Evolutionary conservation across 1,140 invertebrate genomes (phyloP).

Genomic region (Plodia interpunctella): DNA sequence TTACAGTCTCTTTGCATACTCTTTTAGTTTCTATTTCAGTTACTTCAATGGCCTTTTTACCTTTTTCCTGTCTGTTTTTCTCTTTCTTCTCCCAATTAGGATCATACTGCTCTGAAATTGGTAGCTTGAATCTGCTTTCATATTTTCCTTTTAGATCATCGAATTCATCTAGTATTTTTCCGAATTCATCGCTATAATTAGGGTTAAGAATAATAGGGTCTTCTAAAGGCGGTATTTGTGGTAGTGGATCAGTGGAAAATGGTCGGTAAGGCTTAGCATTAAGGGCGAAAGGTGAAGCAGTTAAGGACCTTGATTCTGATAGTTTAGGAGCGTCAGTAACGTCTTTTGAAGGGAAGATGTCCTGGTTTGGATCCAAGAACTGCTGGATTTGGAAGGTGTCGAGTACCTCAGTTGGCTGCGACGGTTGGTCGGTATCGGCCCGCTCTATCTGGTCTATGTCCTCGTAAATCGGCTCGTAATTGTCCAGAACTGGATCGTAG

Average conservation of each 20-base stretch:
- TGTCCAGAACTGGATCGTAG: constrained; percentile 55
- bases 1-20: background rate
- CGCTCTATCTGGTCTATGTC: constrained; percentile 55
- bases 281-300: constrained; percentile 36
- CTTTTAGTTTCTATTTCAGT: constrained; percentile 8
- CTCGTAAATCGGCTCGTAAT: constrained; percentile 45
- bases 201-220: constrained; percentile 56
- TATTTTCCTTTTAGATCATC: constrained; percentile 25
- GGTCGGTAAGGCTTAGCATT: constrained; percentile 48
- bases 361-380: constrained; percentile 26
- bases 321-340: background rate
- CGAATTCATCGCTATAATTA: constrained; percentile 46
- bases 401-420: constrained; percentile 49
- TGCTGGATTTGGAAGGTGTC: constrained; percentile 34
- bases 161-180: constrained; percentile 15
- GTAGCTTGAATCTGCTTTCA: constrained; percentile 49
- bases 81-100: constrained; percentile 38
- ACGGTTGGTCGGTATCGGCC: constrained; percentile 46
- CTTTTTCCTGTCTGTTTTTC: constrained; percentile 18
- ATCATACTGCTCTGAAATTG: constrained; percentile 56
- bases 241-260: constrained; percentile 49
- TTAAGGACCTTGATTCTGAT: constrained; percentile 31
- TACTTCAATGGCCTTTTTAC: constrained; percentile 11
- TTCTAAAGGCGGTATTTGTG: constrained; percentile 47
- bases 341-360: constrained; percentile 8